Base-by-base conservation (phyloP, 2,797 vertebrate genomes). In the Rhynchonycteris naso region DNA sequence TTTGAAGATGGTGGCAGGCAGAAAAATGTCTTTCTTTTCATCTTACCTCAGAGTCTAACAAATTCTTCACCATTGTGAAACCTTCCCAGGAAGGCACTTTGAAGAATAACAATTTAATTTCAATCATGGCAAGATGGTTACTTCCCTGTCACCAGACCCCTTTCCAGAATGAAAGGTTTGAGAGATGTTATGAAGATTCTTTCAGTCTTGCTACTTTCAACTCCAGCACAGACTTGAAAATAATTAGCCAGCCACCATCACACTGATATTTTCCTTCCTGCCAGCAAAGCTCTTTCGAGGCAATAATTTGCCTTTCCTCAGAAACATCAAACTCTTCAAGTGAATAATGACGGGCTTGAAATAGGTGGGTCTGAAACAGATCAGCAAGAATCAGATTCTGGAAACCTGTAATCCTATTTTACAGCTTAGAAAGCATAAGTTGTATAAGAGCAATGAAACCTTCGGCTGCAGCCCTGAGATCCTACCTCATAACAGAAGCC, bases 311-410 rank as follows among this genome's bases (percentile, higher is more conserved):
- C 90, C 87, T 97, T 95, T 97, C 97, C 93, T 98, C 94, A 88
- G 96, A 93, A 97, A 43, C 75, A 97, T 97, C 95, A 97, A 83
- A 95, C 58, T 97, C 96, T 98, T 97, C 97, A 97, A 92, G 30
- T 96, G 89, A 97, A 93, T 97, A 97, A 98, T 97, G 96, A 98
- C 61, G 88, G 97, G 95, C 81, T 98, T 90, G 88, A 97, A 95
- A 98, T 97, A 96, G 43, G 97, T 22, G 16, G 12, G 52, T 88
- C 43, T 95, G 65, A 86, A 61, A 79, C 66, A 91, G 88, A 95
- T 87, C 63, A 87, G 33, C 15, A 69, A 96, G 91, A 96, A 90
- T 95, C 79, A 68, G 95, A 33, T 90, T 94, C 96, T 56, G 61
- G 72, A 96, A 97, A 94, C 5, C 19, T 76, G 38, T 82, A 95